phyloP scores from a whole-genome alignment of 1,140 invertebrate genomes.

The Lamellibrachia luymesi region DNA sequence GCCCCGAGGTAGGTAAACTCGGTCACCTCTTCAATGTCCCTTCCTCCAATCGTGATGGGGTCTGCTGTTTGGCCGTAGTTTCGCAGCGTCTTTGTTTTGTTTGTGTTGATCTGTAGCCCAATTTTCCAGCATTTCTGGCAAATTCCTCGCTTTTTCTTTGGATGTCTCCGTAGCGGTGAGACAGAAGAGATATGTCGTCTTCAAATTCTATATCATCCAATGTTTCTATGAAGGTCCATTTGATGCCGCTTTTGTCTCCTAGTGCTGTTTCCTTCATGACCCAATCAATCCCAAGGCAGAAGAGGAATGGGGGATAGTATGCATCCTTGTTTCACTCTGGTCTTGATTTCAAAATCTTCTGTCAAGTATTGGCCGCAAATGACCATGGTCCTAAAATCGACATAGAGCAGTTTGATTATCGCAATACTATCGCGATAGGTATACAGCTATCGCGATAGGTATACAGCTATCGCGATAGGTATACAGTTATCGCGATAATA shows the following conservation, averaged over 20 bases:
- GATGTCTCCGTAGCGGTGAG: background rate
- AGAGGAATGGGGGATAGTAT: slow-evolving; percentile 33
- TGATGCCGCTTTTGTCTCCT: slow-evolving; percentile 26
- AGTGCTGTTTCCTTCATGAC: slow-evolving; percentile 26
- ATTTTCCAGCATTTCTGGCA: slow-evolving; percentile 1
- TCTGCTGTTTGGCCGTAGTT: background rate
- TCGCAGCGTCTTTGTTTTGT: background rate
- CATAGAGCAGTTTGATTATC: slow-evolving; percentile 14
- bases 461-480: background rate
- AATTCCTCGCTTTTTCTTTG: slow-evolving; percentile 10
- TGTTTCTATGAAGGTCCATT: slow-evolving; percentile 23
- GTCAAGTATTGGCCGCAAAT: slow-evolving; percentile 9
- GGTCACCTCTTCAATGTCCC: slow-evolving; percentile 6
- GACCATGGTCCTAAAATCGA: background rate
- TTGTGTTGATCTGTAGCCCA: slow-evolving; percentile 1
- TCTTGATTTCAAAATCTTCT: slow-evolving; percentile 18
- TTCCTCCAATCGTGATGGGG: background rate
- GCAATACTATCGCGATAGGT: background rate
- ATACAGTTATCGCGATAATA: background rate
- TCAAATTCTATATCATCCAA: slow-evolving; percentile 35
- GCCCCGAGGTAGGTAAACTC: slow-evolving; percentile 11
- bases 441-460: background rate
- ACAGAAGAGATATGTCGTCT: slow-evolving; percentile 29
- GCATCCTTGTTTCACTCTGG: slow-evolving; percentile 32
- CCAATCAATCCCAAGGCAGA: slow-evolving; percentile 31